These are phyloP conservation scores for Mylabris sibirica DNA, from an alignment of 2,888 invertebrate genomes.

Conservation along the genomic window DNA sequence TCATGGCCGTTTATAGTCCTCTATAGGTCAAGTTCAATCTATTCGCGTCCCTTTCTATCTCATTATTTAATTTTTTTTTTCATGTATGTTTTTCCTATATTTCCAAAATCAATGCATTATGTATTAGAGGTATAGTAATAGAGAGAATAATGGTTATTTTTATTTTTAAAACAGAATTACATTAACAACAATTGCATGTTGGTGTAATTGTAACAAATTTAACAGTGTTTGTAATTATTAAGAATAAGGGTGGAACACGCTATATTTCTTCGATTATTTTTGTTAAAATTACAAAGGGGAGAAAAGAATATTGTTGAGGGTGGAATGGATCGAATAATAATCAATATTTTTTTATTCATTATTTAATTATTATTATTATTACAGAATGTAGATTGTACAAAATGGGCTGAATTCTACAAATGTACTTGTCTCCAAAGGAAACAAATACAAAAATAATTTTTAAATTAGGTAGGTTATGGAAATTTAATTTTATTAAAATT, in stretches of 20 bases:
- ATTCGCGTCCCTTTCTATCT: slow-evolving; percentile 33
- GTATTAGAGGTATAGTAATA: background rate
- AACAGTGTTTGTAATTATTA: background rate
- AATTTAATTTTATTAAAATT: slow-evolving; percentile 15
- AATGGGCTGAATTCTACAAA: slow-evolving; percentile 56
- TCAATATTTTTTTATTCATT: no score
- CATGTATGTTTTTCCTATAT: background rate
- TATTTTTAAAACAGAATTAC: background rate
- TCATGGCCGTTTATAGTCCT: slow-evolving; percentile 46
- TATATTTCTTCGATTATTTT: background rate
- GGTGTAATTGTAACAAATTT: background rate
- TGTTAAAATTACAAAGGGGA: background rate
- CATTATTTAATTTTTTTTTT: slow-evolving; percentile 32
- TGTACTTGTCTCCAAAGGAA: slow-evolving; percentile 40
- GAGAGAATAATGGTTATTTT: background rate
- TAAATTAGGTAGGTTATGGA: slow-evolving; percentile 10
- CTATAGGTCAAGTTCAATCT: slow-evolving; percentile 52
- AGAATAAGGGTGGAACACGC: background rate
- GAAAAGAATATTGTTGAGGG: background rate
- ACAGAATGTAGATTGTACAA: slow-evolving; percentile 51
- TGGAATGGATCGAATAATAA: background rate
- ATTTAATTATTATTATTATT: slow-evolving; percentile 33
- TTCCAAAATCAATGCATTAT: background rate
- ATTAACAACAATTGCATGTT: background rate
- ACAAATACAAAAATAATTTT: slow-evolving; percentile 24